These are phyloP conservation scores for Marcusenius ussheri DNA, from an alignment of 2,113 vertebrate species.

Conservation along the genomic window DNA sequence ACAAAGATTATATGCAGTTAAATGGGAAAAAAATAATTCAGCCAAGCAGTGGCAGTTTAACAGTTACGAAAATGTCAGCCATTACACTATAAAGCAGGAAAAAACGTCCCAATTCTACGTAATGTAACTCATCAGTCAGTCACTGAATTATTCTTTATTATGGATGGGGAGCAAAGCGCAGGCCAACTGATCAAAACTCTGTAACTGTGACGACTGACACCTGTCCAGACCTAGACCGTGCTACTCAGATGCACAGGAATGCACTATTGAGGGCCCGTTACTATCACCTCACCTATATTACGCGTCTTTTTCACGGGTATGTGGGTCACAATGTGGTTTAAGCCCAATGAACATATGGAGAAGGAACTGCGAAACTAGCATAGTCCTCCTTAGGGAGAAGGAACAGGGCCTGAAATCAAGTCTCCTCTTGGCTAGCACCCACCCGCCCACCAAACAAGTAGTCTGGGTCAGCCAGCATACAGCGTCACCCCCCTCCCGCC, in stretches of 20 bases:
- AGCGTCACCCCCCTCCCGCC: neutral
- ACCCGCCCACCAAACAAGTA: neutral
- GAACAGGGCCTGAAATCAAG: neutral
- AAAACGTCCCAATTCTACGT: neutral
- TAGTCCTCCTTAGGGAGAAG: neutral
- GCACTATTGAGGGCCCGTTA: neutral
- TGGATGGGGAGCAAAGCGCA: neutral
- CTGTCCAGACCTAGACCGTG: no score
- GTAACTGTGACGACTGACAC: neutral
- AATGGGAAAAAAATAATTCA: neutral
- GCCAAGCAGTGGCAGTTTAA: neutral
- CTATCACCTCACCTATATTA: neutral
- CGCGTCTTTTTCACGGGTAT: neutral
- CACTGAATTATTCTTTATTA: neutral
- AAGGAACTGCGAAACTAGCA: neutral
- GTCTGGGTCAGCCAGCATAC: neutral
- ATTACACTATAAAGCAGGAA: neutral
- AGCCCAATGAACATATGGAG: constrained; percentile 9
- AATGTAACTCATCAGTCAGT: neutral
- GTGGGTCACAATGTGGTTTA: constrained; percentile 1
- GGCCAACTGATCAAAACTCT: neutral
- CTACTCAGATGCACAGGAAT: neutral
- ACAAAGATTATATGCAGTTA: neutral
- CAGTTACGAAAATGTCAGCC: neutral
- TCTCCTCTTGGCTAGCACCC: neutral